Evolutionary conservation across 2,888 invertebrate species (phyloP).

Genomic region (Subacronicta megacephala): DNA sequence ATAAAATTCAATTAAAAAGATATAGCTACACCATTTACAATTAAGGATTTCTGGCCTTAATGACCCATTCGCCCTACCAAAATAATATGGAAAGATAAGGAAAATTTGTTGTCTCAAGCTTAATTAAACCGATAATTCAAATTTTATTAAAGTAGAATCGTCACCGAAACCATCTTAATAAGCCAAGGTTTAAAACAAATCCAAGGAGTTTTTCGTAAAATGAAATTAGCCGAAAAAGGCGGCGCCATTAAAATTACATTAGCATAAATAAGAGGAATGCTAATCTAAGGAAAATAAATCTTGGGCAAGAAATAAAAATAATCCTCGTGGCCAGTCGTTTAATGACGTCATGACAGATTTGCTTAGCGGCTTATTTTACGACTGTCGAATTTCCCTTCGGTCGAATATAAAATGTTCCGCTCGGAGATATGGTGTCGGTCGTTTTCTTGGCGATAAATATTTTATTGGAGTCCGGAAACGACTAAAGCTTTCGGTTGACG

Average conservation of each 20-base stretch:
- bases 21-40: conserved; percentile 33
- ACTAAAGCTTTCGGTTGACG: conserved; percentile 15
- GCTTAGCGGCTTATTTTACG: conserved; percentile 60
- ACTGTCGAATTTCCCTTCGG: conserved; percentile 51
- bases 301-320: conserved; percentile 85
- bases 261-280: conserved; percentile 89
- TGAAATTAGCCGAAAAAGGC: conserved; percentile 88
- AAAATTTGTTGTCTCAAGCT: conserved; percentile 57
- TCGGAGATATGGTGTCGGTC: conserved; percentile 41
- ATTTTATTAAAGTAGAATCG: conserved; percentile 78
- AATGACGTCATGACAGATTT: conserved; percentile 79
- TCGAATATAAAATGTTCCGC: conserved; percentile 51
- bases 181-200: conserved; percentile 83
- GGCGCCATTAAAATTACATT: conserved; percentile 89
- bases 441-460: conserved; percentile 41
- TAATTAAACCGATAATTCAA: conserved; percentile 77
- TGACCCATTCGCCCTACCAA: conserved; percentile 48
- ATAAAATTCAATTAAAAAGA: conserved; percentile 57
- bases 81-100: conserved; percentile 55
- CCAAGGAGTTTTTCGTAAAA: conserved; percentile 84
- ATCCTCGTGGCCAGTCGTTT: conserved; percentile 75
- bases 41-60: conserved; percentile 54
- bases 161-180: conserved; percentile 81
- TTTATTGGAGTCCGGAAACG: conserved; percentile 36
- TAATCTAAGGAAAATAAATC: conserved; percentile 89